A percentile compares a stretch with the other conserved stretches of the same genome.
Evolutionary conservation across 2,113 vertebrate species (phyloP).

Genomic region (Gallinago jamesoni): DNA sequence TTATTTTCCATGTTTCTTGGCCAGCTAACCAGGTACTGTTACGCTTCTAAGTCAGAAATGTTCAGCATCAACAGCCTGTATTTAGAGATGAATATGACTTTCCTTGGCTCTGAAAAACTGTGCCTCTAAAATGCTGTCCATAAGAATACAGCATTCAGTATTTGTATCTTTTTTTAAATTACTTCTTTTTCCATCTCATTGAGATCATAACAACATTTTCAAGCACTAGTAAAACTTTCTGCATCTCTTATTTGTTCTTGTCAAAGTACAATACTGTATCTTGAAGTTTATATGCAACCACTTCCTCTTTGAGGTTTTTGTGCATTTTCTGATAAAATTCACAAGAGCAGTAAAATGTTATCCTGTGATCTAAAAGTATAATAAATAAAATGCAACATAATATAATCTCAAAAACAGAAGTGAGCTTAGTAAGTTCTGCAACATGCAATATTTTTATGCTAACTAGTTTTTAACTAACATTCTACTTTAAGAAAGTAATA

Average conservation of each 20-base stretch:
- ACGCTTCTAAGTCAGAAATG: constrained; percentile 20
- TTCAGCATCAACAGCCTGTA: background rate
- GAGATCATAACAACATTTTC: background rate
- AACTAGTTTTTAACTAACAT: background rate
- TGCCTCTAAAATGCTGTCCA: background rate
- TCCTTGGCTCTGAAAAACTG: background rate
- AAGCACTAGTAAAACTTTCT: background rate
- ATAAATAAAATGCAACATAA: background rate
- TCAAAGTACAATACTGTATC: background rate
- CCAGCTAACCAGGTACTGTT: background rate
- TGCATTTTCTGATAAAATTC: background rate
- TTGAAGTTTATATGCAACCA: background rate
- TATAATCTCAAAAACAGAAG: background rate
- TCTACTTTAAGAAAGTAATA: background rate
- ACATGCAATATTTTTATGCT: background rate
- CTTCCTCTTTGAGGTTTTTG: background rate
- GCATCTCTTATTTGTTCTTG: background rate
- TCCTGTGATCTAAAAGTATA: background rate
- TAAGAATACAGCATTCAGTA: background rate
- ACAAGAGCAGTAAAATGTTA: background rate
- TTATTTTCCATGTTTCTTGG: background rate
- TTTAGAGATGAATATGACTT: background rate
- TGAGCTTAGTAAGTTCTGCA: background rate
- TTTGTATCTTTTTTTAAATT: background rate
- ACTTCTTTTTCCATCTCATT: background rate